Evolutionary conservation across 30 jellyfish, hydroid and myxozoan species (phyloP), one percentile per base, ranked within the genome.

Genomic region (Calvadosia cruxmelitensis): DNA sequence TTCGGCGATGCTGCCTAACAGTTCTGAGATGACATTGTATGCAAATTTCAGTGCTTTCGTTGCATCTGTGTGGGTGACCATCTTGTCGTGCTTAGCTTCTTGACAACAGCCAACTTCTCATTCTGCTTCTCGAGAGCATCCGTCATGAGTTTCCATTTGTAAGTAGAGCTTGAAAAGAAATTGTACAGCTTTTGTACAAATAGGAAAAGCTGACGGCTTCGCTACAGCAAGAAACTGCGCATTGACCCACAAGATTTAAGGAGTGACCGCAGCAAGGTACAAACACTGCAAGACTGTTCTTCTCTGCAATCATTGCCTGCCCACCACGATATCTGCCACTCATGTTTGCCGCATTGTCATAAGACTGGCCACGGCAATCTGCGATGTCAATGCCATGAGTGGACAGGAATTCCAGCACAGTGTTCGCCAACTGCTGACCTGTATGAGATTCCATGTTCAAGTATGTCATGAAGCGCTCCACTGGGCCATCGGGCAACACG

Each of bases 291-390:
- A 67, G 67, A 31, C 72, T 62, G 36, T 63, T 69, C 31, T 53
- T 50, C 50, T 78, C 84, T 78, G 52, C 52, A 48, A 78, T 78
- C 50, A 70, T 69, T 63, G 82, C 82, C 62, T 78, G 92, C 52
- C 69, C 78, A 31, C 84, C 92, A 51, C 70, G 7, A 65, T 78
- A 78, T 71, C 69, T 70, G 57, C 92, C 84, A 20, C 82, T 51
- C 77, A 78, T 78, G 69, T 78, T 78, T 30, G 92, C 66, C 68
- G 78, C 92, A 49, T 70, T 78, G 76, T 68, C 84, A 34, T 78
- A 70, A 30, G 85, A 78, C 78, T 78, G 92, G 69, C 92, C 88
- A 29, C 88, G 34, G 48, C 88, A 76, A 34, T 24, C 50, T 26
- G 49, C 23, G 33, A 67, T 67, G 74, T 70, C 75, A 74, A 78